Evolutionary conservation across 2,113 vertebrate genomes (phyloP), one percentile per base, ranked within the genome.

Genomic region (Gulo gulo): DNA sequence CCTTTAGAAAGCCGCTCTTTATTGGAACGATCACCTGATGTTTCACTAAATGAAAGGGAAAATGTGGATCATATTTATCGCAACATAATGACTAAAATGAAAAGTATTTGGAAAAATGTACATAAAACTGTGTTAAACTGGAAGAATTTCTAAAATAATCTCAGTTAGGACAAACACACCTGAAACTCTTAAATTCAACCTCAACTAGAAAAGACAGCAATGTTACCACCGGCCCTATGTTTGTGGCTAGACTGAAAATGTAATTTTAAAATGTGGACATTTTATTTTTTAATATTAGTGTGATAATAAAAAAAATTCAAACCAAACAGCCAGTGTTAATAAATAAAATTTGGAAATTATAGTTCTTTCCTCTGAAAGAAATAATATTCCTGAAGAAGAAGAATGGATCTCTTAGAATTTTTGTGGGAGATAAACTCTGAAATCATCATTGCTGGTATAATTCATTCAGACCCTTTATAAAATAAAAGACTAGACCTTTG

Each of bases 261-360:
- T 55, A 18, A 55, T 55, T 55, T 55, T 55, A 18, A 55, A 18
- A 55, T 55, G 52, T 55, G 16, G 16, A 55, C 52, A 63, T 39
- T 74, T 93, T n/a, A 83, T 92, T 94, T 96, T 42, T 11, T 71
- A 81, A 82, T 52, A 88, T 74, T 82, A 74, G 47, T 76, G 67
- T 83, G 39, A 16, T 47, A 52, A 93, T 76, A 95, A 89, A 97
- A 97, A 91, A 95, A 50, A 14, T 61, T 50, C 83, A 97, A 96
- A 91, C 63, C 34, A 67, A 97, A 94, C 34, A 95, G 83, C 80
- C 71, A 67, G 10, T 14, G 39, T 42, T 88, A 71, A 91, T 96
- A 97, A 93, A 71, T 67, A 87, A 81, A 71, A 96, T 76, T 73
- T 80, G 82, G 83, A 95, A 89, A 90, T 84, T 39, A 87, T 65